Conservation (phyloP, 2,888 invertebrate genomes). For the Phortica okadai region DNA sequence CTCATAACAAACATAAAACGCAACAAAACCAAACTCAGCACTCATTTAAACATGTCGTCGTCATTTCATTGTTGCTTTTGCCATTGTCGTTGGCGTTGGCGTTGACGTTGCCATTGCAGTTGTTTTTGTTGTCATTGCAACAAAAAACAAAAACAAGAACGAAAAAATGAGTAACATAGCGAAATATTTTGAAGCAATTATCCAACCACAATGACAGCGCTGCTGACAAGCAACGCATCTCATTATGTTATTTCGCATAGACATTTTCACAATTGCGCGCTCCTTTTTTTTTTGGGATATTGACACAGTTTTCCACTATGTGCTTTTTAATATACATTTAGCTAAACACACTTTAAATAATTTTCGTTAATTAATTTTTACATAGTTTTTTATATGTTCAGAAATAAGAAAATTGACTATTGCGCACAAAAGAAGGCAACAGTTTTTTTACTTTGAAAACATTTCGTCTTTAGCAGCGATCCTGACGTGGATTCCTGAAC, state of each 20-base stretch:
- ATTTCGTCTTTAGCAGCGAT: no score
- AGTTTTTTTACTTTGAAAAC: neutral
- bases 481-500: no score
- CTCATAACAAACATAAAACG: slow-evolving; percentile 22
- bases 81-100: neutral
- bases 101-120: neutral
- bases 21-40: neutral
- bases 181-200: slow-evolving; percentile 68
- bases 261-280: neutral
- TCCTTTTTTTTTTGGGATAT: neutral
- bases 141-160: neutral
- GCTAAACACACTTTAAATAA: neutral
- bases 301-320: slow-evolving; percentile 20
- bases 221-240: neutral
- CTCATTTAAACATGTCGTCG: slow-evolving; percentile 22
- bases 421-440: neutral
- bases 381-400: neutral
- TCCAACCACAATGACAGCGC: slow-evolving; percentile 63
- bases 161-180: slow-evolving; percentile 28
- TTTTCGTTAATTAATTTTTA: neutral
- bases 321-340: neutral
- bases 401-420: neutral
- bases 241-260: neutral
- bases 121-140: neutral
- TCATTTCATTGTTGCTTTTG: slow-evolving; percentile 8